Evolutionary conservation across 2,113 vertebrate species (phyloP).

Genomic region (Periophthalmus modestus): DNA sequence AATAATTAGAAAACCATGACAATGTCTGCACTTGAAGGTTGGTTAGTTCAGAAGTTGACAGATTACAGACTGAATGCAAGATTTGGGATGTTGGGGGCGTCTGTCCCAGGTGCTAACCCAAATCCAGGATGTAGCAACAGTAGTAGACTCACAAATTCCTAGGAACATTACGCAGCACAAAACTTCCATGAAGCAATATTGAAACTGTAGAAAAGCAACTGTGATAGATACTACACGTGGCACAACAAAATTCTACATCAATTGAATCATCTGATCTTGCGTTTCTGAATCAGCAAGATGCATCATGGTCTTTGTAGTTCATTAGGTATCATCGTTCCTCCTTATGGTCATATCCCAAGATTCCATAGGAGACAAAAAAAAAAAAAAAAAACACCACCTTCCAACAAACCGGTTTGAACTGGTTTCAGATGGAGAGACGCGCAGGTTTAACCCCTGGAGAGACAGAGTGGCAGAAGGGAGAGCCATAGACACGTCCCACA

Average conservation of each 20-base stretch:
- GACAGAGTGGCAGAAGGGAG: conserved; percentile 52
- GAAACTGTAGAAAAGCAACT: conserved; percentile 9
- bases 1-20: too few species aligned
- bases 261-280: conserved; percentile 15
- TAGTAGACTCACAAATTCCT: background rate
- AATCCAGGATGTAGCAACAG: background rate
- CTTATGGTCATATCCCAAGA: conserved; percentile 89
- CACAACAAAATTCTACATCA: background rate
- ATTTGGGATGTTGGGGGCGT: conserved; percentile 2
- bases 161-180: background rate
- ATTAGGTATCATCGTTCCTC: conserved; percentile 82
- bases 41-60: too few species aligned
- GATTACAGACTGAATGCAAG: background rate
- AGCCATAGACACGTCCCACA: conserved; percentile 20
- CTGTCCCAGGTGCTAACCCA: background rate
- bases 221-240: conserved; percentile 1
- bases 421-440: conserved; percentile 80
- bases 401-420: conserved; percentile 89
- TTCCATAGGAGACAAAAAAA: conserved; percentile 84
- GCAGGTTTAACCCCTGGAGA: conserved; percentile 82
- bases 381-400: conserved; percentile 86
- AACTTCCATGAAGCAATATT: background rate
- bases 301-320: conserved; percentile 81
- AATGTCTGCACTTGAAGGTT: too few species aligned
- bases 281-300: conserved; percentile 67